Percentiles rank a stretch among this genome's conserved stretches.
Evolutionary conservation across 2,888 invertebrate species (phyloP).

Genomic region (Drosophila demipolita): DNA sequence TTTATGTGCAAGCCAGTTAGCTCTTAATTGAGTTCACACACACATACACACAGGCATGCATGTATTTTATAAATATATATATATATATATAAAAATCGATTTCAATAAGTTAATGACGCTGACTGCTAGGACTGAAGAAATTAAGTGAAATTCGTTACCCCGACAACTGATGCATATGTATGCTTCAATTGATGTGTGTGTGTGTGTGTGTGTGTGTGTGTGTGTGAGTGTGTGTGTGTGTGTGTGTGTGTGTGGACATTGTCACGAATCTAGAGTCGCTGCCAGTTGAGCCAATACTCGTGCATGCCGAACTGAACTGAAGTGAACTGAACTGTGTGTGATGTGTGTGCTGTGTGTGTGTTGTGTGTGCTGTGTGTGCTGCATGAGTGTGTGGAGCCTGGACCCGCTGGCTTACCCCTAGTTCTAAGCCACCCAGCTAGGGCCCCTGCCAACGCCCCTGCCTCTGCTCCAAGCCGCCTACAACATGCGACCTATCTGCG

Average conservation of each 20-base stretch:
- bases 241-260: slow-evolving; percentile 48
- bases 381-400: slow-evolving; percentile 36
- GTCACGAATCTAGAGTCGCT: slow-evolving; percentile 53
- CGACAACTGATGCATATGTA: slow-evolving; percentile 45
- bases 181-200: slow-evolving; percentile 2
- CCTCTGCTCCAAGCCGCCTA: not conserved
- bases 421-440: not conserved
- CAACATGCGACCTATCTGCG: slow-evolving; percentile 2
- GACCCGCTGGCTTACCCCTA: slow-evolving; percentile 22
- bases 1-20: slow-evolving; percentile 29
- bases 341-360: too few relatives aligned
- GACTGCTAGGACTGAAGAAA: slow-evolving; percentile 62
- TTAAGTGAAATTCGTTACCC: slow-evolving; percentile 67
- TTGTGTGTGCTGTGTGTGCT: not conserved
- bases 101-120: slow-evolving; percentile 75
- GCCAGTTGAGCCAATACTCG: slow-evolving; percentile 60
- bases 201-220: slow-evolving; percentile 4
- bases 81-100: slow-evolving; percentile 62
- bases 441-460: not conserved
- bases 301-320: slow-evolving; percentile 42
- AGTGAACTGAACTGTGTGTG: slow-evolving; percentile 7
- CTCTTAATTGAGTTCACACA: slow-evolving; percentile 49
- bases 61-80: not conserved
- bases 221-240: not conserved
- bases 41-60: slow-evolving; percentile 6